Conservation (phyloP, 2,888 invertebrate genomes). For the Bellardia bayeri region DNA sequence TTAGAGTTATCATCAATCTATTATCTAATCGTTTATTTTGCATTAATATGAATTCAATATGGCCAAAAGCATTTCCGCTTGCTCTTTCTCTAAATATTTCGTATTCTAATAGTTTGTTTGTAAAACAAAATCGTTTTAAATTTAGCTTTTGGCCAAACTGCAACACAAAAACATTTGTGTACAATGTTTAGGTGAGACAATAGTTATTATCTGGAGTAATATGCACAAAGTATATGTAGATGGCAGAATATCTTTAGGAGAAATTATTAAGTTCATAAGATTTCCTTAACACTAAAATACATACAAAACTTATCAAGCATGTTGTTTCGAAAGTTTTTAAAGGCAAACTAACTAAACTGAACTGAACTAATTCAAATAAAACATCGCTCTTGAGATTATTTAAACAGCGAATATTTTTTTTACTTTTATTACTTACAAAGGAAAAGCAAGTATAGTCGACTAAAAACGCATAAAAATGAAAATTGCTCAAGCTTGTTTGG, state of each 20-base stretch:
- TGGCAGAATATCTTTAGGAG: background rate
- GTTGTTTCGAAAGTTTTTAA: no score
- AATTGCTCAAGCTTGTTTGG: no score
- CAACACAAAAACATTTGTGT: background rate
- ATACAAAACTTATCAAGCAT: no score
- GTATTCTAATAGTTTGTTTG: constrained; percentile 5
- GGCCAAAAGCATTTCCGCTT: constrained; percentile 3
- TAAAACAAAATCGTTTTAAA: constrained; percentile 6
- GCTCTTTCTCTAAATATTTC: background rate
- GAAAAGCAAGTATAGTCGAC: no score
- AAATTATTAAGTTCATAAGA: background rate
- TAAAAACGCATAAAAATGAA: no score
- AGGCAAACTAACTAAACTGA: no score
- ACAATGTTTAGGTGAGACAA: constrained; percentile 19
- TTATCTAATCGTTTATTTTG: constrained; percentile 35
- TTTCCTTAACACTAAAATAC: background rate
- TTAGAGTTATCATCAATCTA: background rate
- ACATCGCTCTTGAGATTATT: no score
- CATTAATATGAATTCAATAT: constrained; percentile 8
- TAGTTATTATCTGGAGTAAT: background rate
- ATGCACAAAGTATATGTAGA: background rate
- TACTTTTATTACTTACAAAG: no score
- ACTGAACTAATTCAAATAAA: no score
- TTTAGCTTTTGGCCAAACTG: background rate
- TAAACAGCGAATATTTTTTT: no score